Conservation (phyloP, 2,888 invertebrate genomes). For the Ashinkailepas kermadecensis region DNA sequence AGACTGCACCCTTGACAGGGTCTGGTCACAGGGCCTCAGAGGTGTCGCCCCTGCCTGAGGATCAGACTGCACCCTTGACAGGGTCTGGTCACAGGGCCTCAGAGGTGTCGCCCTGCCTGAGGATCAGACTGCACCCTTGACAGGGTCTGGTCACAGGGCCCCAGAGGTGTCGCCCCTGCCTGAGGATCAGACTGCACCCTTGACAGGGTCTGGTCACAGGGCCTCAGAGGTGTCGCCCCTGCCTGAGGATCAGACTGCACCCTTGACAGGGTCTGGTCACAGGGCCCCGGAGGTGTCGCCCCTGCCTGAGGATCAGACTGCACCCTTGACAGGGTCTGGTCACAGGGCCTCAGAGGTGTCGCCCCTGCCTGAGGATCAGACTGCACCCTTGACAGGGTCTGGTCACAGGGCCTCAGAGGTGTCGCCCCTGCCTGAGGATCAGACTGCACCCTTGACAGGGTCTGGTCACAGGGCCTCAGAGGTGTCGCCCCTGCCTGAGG, state of each 20-base stretch:
- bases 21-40: slow-evolving; percentile 61
- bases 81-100: slow-evolving; percentile 56
- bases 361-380: neutral
- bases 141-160: slow-evolving; percentile 49
- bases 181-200: too few species aligned
- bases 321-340: too few species aligned
- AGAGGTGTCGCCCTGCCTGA: slow-evolving; percentile 51
- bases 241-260: too few species aligned
- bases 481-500: slow-evolving; percentile 45
- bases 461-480: slow-evolving; percentile 61
- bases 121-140: too few species aligned
- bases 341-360: slow-evolving; percentile 70
- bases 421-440: neutral
- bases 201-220: slow-evolving; percentile 43
- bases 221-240: slow-evolving; percentile 63
- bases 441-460: too few species aligned
- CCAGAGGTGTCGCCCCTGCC: slow-evolving; percentile 58
- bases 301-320: too few species aligned
- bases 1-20: too few species aligned
- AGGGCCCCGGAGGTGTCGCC: slow-evolving; percentile 70
- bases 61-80: too few species aligned
- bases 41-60: slow-evolving; percentile 45
- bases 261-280: slow-evolving; percentile 7
- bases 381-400: too few species aligned
- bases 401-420: slow-evolving; percentile 70